Conservation (phyloP, 2,888 invertebrate species). For the Tanytarsus gracilentus region DNA sequence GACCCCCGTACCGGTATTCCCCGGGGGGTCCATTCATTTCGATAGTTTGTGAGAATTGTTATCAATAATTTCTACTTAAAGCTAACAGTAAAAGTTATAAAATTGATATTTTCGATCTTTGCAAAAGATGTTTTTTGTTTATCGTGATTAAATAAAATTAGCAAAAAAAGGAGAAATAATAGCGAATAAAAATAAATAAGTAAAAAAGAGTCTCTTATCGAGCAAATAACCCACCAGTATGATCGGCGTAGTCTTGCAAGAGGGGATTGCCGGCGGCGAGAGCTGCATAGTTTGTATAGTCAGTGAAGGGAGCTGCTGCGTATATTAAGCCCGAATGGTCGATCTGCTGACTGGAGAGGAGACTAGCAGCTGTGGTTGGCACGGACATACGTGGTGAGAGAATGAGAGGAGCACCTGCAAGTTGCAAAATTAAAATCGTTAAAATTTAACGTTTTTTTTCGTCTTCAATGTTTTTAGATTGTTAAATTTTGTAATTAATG, state of each 20-base stretch:
- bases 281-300: conserved; percentile 86
- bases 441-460: no score
- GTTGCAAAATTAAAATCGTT: no score
- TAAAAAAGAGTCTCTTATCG: conserved; percentile 48
- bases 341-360: conserved; percentile 50
- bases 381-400: conserved; percentile 83
- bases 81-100: no score
- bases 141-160: background rate
- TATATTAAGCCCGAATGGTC: conserved; percentile 81
- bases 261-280: conserved; percentile 68
- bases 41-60: no score
- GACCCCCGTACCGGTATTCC: no score
- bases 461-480: no score
- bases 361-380: conserved; percentile 61
- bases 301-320: conserved; percentile 63
- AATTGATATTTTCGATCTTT: no score
- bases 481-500: background rate
- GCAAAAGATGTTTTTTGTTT: no score
- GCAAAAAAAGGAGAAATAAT: background rate
- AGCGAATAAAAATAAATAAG: conserved; percentile 23
- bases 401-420: conserved; percentile 76
- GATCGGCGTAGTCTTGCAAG: conserved; percentile 80
- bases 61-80: no score
- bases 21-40: no score
- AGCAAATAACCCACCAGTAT: conserved; percentile 92